Evolutionary conservation across 2,888 invertebrate species (phyloP).

Genomic region (Ectemnius lituratus): DNA sequence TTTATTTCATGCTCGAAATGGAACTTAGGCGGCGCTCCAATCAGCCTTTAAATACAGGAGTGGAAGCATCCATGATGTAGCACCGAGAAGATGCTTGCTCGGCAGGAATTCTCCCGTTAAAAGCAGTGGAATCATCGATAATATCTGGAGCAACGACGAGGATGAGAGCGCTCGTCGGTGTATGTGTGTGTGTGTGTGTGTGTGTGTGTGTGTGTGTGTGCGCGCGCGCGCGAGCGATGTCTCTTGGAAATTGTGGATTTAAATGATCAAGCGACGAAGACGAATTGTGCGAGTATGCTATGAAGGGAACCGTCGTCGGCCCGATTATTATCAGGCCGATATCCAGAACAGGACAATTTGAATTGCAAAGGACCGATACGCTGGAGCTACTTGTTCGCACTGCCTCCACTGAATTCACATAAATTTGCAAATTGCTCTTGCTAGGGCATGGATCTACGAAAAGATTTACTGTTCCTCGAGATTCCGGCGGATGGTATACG

Average conservation of each 20-base stretch:
- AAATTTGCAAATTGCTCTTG: slow-evolving; percentile 50
- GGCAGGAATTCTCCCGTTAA: no score
- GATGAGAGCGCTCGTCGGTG: neutral
- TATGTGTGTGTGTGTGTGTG: neutral
- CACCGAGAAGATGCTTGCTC: no score
- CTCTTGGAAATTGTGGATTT: neutral
- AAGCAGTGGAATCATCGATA: no score
- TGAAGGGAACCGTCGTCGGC: neutral
- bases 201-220: neutral
- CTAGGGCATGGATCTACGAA: slow-evolving; percentile 16
- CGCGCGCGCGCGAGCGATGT: neutral
- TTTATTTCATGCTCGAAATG: no score
- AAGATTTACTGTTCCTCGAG: slow-evolving; percentile 29
- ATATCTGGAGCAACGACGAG: neutral
- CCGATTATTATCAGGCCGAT: slow-evolving; percentile 38
- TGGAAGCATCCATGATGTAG: no score
- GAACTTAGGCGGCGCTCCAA: no score
- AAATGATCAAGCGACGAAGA: neutral
- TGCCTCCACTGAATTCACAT: slow-evolving; percentile 15
- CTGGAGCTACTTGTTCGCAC: neutral
- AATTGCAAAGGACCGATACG: slow-evolving; percentile 44
- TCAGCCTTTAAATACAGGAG: no score
- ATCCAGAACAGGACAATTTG: slow-evolving; percentile 39
- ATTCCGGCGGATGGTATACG: no score
- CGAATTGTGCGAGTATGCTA: neutral